phyloP scores from a whole-genome alignment of 2,797 vertebrate genomes.

The Ispidina picta region DNA sequence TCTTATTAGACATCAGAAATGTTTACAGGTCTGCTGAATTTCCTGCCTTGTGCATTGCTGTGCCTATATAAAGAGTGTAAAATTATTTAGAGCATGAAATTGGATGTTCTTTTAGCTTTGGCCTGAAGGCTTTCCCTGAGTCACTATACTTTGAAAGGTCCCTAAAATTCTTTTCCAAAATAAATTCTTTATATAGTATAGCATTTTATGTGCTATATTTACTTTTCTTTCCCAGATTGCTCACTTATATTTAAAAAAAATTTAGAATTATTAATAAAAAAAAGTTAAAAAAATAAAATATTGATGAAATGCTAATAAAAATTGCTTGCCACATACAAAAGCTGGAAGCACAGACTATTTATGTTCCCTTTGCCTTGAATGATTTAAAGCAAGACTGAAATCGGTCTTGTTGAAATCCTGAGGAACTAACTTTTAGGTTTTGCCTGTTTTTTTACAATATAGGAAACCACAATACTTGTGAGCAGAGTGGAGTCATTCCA shows the following conservation, averaged over 20 bases:
- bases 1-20: constrained; percentile 15
- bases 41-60: neutral
- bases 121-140: constrained; percentile 23
- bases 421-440: neutral
- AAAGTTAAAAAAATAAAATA: neutral
- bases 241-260: neutral
- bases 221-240: neutral
- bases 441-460: neutral
- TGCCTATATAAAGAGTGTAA: constrained; percentile 23
- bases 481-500: neutral
- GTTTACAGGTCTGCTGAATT: constrained; percentile 45
- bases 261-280: neutral
- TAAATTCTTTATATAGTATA: neutral
- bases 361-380: neutral
- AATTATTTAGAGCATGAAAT: constrained; percentile 69
- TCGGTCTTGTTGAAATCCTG: neutral
- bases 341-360: neutral
- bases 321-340: neutral
- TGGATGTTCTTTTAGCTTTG: constrained; percentile 41
- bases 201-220: neutral
- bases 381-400: neutral
- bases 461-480: neutral
- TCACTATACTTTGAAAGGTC: constrained; percentile 23
- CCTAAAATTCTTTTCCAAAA: neutral
- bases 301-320: neutral